Evolutionary conservation across 2,113 vertebrate genomes (phyloP), one percentile per base, ranked within the genome.

Genomic region (Lagenorhynchus albirostris): DNA sequence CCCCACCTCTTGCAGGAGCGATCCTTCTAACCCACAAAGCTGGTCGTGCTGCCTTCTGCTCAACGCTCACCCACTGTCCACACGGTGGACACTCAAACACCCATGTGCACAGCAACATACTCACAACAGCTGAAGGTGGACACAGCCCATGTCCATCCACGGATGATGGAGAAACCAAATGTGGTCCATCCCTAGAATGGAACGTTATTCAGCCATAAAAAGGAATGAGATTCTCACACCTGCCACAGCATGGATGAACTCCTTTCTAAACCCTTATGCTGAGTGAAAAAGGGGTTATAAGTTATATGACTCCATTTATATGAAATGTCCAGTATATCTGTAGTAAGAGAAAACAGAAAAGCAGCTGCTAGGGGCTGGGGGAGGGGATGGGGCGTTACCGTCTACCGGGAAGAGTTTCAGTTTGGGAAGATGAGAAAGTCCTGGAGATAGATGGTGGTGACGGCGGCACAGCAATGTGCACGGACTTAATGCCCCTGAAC

Each of bases 201-300:
- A 26, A 25, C 31, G 1, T 38, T 8, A 12, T 10, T 63, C 41
- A 12, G 41, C 68, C 41, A 4, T 38, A 1, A 25, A 85, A 38
- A 33, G 18, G 20, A 38, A 14, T 25, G 26, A 62, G 2, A 25
- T 53, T 47, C 58, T 65, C 70, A 33, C 29, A 14, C 18, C 9
- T 1, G 17, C 81, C 1, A 11, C 41, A 15, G 8, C 23, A 7
- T 0, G 2, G 8, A 8, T 25, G 15, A 20, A 20, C 65, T 41
- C 25, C 50, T 53, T 5, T 53, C 13, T 15, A 8, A 33, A 90
- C 65, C 17, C 1, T 13, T 26, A 5, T 1, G 31, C 31, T 47
- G 1, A n/a, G 53, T 60, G 53, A 44, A 8, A 36, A 18, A 71
- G 60, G 2, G 55, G 87, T 10, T 2, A 47, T 5, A 53, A 53